Percentiles rank a stretch among this genome's conserved stretches.
Conservation (phyloP, 2,113 vertebrate genomes). For the Bos javanicus region DNA sequence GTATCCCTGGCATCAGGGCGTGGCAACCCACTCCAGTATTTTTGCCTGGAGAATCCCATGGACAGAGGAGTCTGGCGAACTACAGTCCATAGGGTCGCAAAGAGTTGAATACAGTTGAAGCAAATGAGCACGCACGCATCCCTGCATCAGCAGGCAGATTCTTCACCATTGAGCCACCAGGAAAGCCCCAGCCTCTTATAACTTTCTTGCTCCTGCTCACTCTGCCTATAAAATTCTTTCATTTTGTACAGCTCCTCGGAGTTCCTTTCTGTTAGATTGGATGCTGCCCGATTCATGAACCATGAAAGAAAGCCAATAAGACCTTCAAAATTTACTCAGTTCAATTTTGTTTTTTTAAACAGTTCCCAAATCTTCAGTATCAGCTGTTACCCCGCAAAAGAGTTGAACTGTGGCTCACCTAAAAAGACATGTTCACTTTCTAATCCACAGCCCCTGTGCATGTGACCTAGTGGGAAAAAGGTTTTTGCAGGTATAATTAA, state of each 20-base stretch:
- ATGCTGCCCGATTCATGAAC: not conserved
- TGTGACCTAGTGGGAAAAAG: not conserved
- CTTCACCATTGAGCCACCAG: not conserved
- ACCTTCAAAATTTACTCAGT: not conserved
- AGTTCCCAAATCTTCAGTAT: not conserved
- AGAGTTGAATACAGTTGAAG: not conserved
- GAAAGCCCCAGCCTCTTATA: not conserved
- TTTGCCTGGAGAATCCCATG: not conserved
- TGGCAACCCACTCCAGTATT: not conserved
- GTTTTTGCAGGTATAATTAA: not conserved
- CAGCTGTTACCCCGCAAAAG: not conserved
- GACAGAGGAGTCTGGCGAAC: not conserved
- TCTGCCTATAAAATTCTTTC: not conserved
- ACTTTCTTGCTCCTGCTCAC: not conserved
- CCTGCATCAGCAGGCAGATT: not conserved
- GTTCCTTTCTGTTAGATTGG: not conserved
- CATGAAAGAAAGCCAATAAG: not conserved
- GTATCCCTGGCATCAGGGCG: not conserved
- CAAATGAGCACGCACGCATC: accelerated
- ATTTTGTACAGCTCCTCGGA: not conserved
- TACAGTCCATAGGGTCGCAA: not conserved
- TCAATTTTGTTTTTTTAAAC: not conserved
- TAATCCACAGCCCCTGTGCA: not conserved
- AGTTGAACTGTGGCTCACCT: not conserved
- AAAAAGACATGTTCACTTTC: not conserved